phyloP scores from a whole-genome alignment of 2,113 vertebrate species.

The Rhea pennata region DNA sequence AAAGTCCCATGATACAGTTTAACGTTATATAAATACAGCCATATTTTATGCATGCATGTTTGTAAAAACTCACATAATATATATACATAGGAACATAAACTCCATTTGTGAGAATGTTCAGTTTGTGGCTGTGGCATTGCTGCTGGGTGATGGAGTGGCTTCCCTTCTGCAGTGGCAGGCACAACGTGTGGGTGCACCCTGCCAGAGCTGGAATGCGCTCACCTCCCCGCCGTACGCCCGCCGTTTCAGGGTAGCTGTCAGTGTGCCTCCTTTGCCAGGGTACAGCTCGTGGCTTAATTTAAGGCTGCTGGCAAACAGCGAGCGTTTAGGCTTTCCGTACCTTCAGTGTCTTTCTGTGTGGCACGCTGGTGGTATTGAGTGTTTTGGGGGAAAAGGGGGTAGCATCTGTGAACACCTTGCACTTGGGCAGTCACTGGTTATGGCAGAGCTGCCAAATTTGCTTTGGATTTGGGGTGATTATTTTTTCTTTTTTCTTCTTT shows the following conservation, averaged over 20 bases:
- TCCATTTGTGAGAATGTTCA: neutral
- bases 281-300: neutral
- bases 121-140: neutral
- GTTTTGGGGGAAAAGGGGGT: neutral
- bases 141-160: fast-evolving
- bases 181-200: neutral
- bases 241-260: neutral
- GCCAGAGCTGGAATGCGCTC: neutral
- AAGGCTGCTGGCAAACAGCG: neutral
- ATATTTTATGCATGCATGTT: too few species aligned
- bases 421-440: neutral
- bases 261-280: neutral
- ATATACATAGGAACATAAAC: neutral
- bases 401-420: neutral
- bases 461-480: neutral
- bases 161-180: neutral
- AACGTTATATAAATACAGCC: neutral
- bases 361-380: neutral
- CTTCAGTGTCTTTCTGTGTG: neutral
- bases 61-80: neutral
- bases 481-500: neutral
- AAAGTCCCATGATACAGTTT: neutral
- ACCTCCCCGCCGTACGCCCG: neutral
- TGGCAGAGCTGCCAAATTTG: neutral
- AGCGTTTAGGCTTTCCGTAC: neutral